Base-by-base conservation (phyloP, 2,113 vertebrate species). In the Nannospalax galili region DNA sequence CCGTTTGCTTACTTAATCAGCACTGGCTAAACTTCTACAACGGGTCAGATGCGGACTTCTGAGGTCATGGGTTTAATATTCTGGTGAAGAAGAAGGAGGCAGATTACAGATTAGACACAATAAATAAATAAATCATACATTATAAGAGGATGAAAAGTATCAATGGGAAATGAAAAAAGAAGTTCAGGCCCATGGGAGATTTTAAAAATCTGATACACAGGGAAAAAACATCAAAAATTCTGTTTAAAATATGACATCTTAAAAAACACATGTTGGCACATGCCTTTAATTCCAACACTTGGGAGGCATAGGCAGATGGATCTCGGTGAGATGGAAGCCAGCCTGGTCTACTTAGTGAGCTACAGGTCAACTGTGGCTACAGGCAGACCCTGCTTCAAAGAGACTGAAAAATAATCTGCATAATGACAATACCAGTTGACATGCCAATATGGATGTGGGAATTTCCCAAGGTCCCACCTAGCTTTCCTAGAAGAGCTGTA, bases 1-100 rank as follows among this genome's bases (percentile, higher is more conserved):
- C 62, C 5, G 73, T 90, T 84, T 19, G 62, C 48, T 85, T 3
- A 85, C 17, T 90, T 35, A 93, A 48, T 7, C 42, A 67, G 15
- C 58, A 84, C 84, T 95, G 58, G 19, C 17, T 88, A 48, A 91
- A 93, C 16, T 9, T 94, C 35, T 82, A 37, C 74, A 30, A 28
- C 28, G 4, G 65, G 6, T 7, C 56, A 80, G 28, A 82, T 65
- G 28, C 8, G 37, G 45, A 65, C 19, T 70, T 7, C 8, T 77
- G 30, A 73, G 26, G n/a, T 90, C 17, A 52, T 35, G 67, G 64
- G 24, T 92, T 84, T 67, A 92, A 52, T 14, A 69, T n/a, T 87
- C 48, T 32, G 35, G 7, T n/a, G 22, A 77, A 42, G 42, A 94
- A 2, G 37, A 79, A 67, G 14, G 58, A 88, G 45, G 30, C 30